Evolutionary conservation across 2,888 invertebrate species (phyloP), one percentile per base, ranked within the genome.

Genomic region (Drosophila helvetica): DNA sequence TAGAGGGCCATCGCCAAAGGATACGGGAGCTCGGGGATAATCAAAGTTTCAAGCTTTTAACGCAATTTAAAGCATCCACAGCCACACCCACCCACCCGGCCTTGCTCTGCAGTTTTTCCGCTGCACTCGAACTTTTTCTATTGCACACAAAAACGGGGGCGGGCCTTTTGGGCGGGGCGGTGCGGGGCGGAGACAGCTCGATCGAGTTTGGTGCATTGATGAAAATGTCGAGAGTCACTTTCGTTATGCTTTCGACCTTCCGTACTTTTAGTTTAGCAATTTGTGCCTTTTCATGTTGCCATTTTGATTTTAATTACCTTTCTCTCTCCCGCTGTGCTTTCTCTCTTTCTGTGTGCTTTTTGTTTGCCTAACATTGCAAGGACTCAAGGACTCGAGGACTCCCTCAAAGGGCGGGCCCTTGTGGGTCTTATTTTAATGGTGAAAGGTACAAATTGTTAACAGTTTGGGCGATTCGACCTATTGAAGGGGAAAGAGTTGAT

Each of bases 251-350:
- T 60, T 60, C 38, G 67, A 33, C 59, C 68, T 61, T 30, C 38
- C 7, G 6, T 22, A 56, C 46, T 56, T 61, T 65, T 59, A 68
- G 71, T 64, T 67, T 51, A 45, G 47, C 59, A 59, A 64, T 74
- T 71, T 65, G 38, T 74, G 45, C 50, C 48, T 48, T 78, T 68
- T 70, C 59, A 68, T 66, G 19, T 72, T 83, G 46, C 54, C 54
- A 68, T 77, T 83, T 62, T 63, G 60, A 65, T 86, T 83, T 70
- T 79, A 87, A 76, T 76, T 87, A 76, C 63, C 65, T 50, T 60
- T 65, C 52, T 56, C 56, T 25, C 22, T 63, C 55, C 53, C 60
- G 47, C 48, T 71, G 61, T 17, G 22, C 27, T 27, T 27, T 15
- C 33, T 17, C 38, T 9, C 33, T 67, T 22, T 3, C 7, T 19